Evolutionary conservation across 2,113 vertebrate species (phyloP), one percentile per base, ranked within the genome.

Genomic region (Microcebus lehilahytsara): DNA sequence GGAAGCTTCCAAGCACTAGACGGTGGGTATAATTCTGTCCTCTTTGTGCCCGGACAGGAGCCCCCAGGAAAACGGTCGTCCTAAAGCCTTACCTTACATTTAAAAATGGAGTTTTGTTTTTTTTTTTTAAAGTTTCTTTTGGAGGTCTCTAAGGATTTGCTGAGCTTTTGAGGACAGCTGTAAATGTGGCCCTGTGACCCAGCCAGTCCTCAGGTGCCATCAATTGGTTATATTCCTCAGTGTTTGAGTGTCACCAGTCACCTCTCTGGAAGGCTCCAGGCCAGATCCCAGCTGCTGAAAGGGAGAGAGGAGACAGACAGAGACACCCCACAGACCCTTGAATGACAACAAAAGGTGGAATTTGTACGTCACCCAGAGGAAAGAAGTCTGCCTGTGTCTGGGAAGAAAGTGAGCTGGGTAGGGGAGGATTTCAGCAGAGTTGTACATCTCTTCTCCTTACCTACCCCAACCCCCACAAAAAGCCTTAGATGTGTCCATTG

Each of bases 1-100:
- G 71, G 93, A 98, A 74, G 80, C 95, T 46, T 93, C 95, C 85
- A 75, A 94, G 64, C 27, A 6, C 79, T 81, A 32, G n/a, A 90
- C 69, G 17, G 79, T 60, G 86, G 85, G n/a, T 91, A 89, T 94
- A 51, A 37, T 95, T 96, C 95, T 96, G 93, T 92, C 25, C 0
- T 67, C 85, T 97, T n/a, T 84, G 89, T 91, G 85, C 51, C 27
- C 60, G 56, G 69, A 56, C n/a, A 78, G 72, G 78, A 20, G 14
- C 60, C 88, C 90, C 49, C 49, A 93, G 9, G 22, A 85, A 84
- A 46, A 32, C 62, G 23, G 1, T 30, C 23, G 27, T 66, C 64
- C 77, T 72, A 85, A 30, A 77, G 60, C 42, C 27, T 93, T 51
- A 51, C 4, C 37, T 91, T 66, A 51, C 12, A 7, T 49, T 62